Percentiles rank a stretch among this genome's conserved stretches.
Conservation (phyloP, 2,797 vertebrate genomes). For the Leptatherina wallacei region DNA sequence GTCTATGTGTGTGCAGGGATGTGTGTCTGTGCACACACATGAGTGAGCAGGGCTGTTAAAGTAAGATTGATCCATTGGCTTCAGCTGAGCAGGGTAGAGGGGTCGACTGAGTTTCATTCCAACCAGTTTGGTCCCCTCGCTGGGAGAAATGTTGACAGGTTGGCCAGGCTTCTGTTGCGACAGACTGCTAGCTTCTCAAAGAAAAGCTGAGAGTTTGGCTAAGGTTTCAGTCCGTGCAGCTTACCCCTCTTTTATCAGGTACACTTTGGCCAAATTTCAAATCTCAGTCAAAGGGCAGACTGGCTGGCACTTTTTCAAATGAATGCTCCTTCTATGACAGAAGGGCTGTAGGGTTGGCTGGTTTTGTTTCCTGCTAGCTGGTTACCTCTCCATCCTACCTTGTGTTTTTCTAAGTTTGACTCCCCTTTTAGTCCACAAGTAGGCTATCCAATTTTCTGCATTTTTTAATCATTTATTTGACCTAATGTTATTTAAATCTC, state of each 20-base stretch:
- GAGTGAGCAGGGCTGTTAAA: slow-evolving; percentile 61
- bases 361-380: neutral
- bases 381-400: neutral
- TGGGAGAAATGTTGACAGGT: slow-evolving; percentile 36
- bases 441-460: neutral
- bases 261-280: slow-evolving; percentile 44
- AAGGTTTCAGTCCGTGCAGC: slow-evolving; percentile 42
- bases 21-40: slow-evolving; percentile 22
- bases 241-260: slow-evolving; percentile 42
- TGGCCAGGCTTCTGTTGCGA: slow-evolving; percentile 32
- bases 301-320: slow-evolving; percentile 38
- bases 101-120: slow-evolving; percentile 53
- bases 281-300: slow-evolving; percentile 23
- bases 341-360: neutral
- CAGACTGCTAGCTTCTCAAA: slow-evolving; percentile 16
- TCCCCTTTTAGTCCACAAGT: slow-evolving; percentile 12
- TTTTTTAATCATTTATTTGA: neutral
- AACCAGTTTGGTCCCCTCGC: slow-evolving; percentile 30
- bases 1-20: neutral
- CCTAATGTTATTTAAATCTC: neutral
- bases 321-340: slow-evolving; percentile 31
- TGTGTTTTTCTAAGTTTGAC: slow-evolving; percentile 2
- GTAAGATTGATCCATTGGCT: slow-evolving; percentile 74
- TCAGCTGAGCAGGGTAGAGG: slow-evolving; percentile 55
- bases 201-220: slow-evolving; percentile 11